Conservation (phyloP, 2,888 invertebrate species). For the Eupeodes latifasciatus region DNA sequence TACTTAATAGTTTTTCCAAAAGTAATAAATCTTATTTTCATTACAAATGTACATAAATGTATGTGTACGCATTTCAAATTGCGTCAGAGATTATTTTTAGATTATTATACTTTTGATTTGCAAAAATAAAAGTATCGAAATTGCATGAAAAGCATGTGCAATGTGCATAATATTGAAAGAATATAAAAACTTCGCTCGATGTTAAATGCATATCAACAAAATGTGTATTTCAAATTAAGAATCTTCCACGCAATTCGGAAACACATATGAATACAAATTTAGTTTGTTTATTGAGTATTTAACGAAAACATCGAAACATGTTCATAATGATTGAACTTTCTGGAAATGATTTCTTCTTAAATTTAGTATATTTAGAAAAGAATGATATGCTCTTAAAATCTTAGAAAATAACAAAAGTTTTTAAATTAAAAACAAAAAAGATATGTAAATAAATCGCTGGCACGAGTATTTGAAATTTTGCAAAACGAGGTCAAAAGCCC, state of each 20-base stretch:
- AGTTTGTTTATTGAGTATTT: too few species aligned
- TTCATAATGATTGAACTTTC: not conserved
- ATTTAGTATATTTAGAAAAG: not conserved
- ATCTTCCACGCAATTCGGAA: not conserved
- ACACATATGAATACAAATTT: too few species aligned
- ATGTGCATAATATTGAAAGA: not conserved
- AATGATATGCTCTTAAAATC: not conserved
- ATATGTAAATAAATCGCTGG: not conserved
- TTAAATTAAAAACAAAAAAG: too few species aligned
- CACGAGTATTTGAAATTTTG: slow-evolving; percentile 5
- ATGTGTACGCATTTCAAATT: slow-evolving; percentile 39
- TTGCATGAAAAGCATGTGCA: slow-evolving; percentile 21
- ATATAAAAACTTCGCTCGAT: not conserved
- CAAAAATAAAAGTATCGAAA: slow-evolving; percentile 30
- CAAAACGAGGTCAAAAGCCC: slow-evolving; percentile 23
- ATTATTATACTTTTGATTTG: slow-evolving; percentile 21
- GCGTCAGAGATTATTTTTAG: slow-evolving; percentile 65
- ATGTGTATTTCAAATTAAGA: not conserved
- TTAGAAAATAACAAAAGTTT: not conserved
- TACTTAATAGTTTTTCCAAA: not conserved
- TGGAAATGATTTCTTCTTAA: slow-evolving; percentile 2
- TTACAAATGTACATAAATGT: too few species aligned
- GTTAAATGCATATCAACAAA: not conserved
- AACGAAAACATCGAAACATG: not conserved
- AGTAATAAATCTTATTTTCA: slow-evolving; percentile 58